Base-by-base conservation (phyloP, 2,797 vertebrate genomes). In the Helostoma temminkii region DNA sequence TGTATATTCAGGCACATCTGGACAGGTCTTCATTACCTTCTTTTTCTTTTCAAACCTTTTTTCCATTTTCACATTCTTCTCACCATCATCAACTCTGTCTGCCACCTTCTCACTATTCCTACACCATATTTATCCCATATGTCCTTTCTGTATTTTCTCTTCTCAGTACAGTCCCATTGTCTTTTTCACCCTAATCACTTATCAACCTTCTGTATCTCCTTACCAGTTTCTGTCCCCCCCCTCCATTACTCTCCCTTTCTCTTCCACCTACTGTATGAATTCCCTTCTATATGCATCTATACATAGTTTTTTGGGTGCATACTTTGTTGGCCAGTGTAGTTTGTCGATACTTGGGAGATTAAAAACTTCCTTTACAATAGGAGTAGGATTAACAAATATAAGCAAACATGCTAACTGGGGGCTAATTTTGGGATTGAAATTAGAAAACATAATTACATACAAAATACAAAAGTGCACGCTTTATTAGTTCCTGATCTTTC, bases 1-100 rank as follows among this genome's bases (percentile, higher is more conserved):
- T 52, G n/a, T 71, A 14, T 3, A 56, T 49, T 50, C 26, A 34
- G 74, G 47, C 73, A 71, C 78, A 86, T 80, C 74, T 66, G 80
- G 77, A 72, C 78, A 71, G 73, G 71, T 66, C 57, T 24, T 14
- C 32, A 21, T 43, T 9, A 12, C 42, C 45, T 69, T 48, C 56
- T 19, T 37, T 18, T 36, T 34, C 3, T 9, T 43, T 30, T 48
- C 52, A n/a, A 12, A 11, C 48, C 46, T 12, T 68, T 37, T 32
- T 47, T 61, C 52, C 49, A 11, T 24, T 28, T 57, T 19, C 19
- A 2, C 47, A 57, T 49, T 68, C 50, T 45, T 62, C 41, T 50
- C 66, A 41, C 32, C 57, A 60, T 70, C 36, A 14, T 19, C 42
- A 34, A 5, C 18, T 43, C 25, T 69, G 36, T 66, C 28, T 56